Percentiles rank a stretch among this genome's conserved stretches.
Conservation (phyloP, 1,140 invertebrate species). For the Melanaphis sacchari region DNA sequence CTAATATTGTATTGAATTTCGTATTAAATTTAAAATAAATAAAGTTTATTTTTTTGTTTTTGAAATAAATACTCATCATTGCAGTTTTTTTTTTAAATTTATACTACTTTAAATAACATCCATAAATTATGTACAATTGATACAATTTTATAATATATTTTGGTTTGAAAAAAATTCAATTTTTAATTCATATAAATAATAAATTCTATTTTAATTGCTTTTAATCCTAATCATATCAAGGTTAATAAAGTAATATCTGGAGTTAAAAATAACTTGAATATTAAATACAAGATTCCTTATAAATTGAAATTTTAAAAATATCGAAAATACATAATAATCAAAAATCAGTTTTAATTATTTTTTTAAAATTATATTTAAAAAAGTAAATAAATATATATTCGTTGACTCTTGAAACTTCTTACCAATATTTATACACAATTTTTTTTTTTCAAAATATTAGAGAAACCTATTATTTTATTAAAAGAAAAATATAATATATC, state of each 20-base stretch:
- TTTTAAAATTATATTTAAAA: too few relatives aligned
- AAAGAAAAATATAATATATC: too few relatives aligned
- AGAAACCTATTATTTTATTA: background rate
- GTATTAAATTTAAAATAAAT: background rate
- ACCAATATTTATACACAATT: too few relatives aligned
- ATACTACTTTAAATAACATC: background rate
- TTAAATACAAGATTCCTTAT: background rate
- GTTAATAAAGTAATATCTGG: too few relatives aligned
- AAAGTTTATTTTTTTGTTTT: background rate
- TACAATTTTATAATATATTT: too few relatives aligned
- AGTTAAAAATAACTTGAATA: too few relatives aligned
- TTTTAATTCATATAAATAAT: too few relatives aligned
- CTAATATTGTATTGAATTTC: background rate
- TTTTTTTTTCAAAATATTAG: background rate
- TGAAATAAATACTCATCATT: background rate
- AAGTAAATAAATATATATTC: background rate
- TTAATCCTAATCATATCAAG: too few relatives aligned
- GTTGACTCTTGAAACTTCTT: background rate
- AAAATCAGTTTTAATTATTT: background rate
- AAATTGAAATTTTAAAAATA: background rate
- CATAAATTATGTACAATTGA: too few relatives aligned
- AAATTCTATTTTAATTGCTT: too few relatives aligned
- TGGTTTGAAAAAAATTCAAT: too few relatives aligned
- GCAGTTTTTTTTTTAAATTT: background rate
- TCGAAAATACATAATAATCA: background rate